A percentile compares a stretch with the other conserved stretches of the same genome.
phyloP scores from a whole-genome alignment of 2,113 vertebrate species.

The Hemiscyllium ocellatum region DNA sequence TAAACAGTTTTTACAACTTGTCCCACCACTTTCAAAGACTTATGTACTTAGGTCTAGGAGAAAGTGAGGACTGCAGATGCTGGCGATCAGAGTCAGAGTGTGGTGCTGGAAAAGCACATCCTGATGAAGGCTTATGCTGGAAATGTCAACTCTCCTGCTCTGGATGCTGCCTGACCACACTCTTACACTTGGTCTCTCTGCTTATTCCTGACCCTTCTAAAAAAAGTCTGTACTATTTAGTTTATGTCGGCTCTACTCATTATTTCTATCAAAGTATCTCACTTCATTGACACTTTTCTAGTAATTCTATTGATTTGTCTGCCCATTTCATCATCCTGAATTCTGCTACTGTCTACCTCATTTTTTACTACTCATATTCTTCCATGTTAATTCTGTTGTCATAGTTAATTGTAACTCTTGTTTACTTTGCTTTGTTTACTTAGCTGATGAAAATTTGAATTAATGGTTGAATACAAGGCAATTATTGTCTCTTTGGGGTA shows the following conservation, averaged over 20 bases:
- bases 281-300: not conserved
- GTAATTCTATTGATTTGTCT: not conserved
- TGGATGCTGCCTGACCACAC: not conserved
- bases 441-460: not conserved
- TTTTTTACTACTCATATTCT: not conserved
- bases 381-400: not conserved
- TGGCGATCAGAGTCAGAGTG: too few species aligned
- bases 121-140: too few species aligned
- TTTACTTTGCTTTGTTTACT: conserved; percentile 11
- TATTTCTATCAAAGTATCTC: not conserved
- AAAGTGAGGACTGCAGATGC: too few species aligned
- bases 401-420: not conserved
- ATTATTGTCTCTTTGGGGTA: not conserved
- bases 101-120: too few species aligned
- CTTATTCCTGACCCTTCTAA: not conserved
- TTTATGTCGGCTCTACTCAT: not conserved
- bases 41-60: not conserved
- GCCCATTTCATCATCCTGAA: not conserved
- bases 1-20: not conserved
- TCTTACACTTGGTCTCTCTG: not conserved
- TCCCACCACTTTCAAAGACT: not conserved
- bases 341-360: not conserved
- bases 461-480: not conserved
- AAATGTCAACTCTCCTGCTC: too few species aligned
- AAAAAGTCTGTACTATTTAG: not conserved